Base-by-base conservation (phyloP, 1,140 invertebrate species). In the Daktulosphaira vitifoliae region DNA sequence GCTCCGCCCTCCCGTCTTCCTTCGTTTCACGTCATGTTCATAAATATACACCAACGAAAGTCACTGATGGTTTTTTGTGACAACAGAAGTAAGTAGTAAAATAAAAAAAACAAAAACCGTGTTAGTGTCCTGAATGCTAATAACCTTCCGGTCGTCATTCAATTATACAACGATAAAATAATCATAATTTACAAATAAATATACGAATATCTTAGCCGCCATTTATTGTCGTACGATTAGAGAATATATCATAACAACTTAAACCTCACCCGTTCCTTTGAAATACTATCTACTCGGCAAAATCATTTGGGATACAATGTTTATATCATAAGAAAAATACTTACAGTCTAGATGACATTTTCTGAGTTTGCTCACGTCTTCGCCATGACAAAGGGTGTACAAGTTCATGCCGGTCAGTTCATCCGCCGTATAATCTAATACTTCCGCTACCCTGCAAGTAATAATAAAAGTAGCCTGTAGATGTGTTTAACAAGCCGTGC, bases 321-420 rank as follows among this genome's bases (percentile, higher is more conserved):
- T 62, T 4, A 9, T 22, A 37, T 33, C n/a, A 26, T n/a, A 50
- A 59, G 48, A 54, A 20, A 22, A 26, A 71, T 75, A 90, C 90
- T 91, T 82, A 96, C 92, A 79, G 79, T 96, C 92, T 71, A 89
- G 80, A 76, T 96, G 93, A 72, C 88, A 88, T 80, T 94, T 95
- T 70, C 90, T 84, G 70, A 98, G 81, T 75, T 89, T 90, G 75
- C 90, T 85, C 15, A 93, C 88, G 75, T 98, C 94, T 76, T 95
- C 92, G 22, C 90, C 92, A 75, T 97, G 93, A 74, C 92, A 96
- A 62, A 96, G 79, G 20, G 89, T 85, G 76, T 98, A 98, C 54
- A 98, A 79, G 75, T 92, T 95, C 75, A 89, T 90, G 65, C 92
- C 93, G 50, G 89, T 93, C 65, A 97, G 77, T 77, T 97, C 94